Percentiles rank a stretch among this genome's conserved stretches.
These are phyloP conservation scores for Brachyptera risi DNA, from an alignment of 2,888 invertebrate genomes.

Conservation along the genomic window DNA sequence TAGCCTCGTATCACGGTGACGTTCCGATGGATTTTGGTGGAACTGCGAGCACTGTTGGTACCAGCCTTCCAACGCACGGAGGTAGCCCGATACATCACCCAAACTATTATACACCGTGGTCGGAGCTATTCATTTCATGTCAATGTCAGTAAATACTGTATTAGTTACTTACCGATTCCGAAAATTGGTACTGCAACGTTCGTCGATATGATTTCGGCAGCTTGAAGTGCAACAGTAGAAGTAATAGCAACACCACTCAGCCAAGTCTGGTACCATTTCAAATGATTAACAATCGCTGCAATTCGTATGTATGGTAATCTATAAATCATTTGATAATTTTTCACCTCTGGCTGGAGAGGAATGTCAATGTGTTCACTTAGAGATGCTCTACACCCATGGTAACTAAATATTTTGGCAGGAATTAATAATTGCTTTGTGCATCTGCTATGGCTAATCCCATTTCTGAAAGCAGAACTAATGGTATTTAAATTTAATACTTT, in stretches of 20 bases:
- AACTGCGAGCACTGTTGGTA: no score
- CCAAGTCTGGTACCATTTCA: conserved; percentile 4
- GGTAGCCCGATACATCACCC: no score
- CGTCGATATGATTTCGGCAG: not conserved
- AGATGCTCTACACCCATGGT: no score
- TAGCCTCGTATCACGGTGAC: no score
- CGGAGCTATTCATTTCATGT: not conserved
- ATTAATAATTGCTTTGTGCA: no score
- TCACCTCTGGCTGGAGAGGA: not conserved
- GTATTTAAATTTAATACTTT: no score
- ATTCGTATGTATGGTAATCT: not conserved
- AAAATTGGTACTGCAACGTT: not conserved
- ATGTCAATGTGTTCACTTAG: not conserved
- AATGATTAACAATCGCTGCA: not conserved
- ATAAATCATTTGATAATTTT: not conserved
- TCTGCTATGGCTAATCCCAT: no score
- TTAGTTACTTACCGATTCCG: not conserved
- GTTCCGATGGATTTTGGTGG: no score
- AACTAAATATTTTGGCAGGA: no score
- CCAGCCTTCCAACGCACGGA: no score
- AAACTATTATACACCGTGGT: no score
- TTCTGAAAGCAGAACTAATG: not conserved
- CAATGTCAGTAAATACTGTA: not conserved
- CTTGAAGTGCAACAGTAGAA: not conserved
- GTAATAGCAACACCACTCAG: not conserved